Percentiles rank a stretch among this genome's conserved stretches.
phyloP scores from a whole-genome alignment of 1,140 invertebrate genomes.

The Drosophila setifemur region DNA sequence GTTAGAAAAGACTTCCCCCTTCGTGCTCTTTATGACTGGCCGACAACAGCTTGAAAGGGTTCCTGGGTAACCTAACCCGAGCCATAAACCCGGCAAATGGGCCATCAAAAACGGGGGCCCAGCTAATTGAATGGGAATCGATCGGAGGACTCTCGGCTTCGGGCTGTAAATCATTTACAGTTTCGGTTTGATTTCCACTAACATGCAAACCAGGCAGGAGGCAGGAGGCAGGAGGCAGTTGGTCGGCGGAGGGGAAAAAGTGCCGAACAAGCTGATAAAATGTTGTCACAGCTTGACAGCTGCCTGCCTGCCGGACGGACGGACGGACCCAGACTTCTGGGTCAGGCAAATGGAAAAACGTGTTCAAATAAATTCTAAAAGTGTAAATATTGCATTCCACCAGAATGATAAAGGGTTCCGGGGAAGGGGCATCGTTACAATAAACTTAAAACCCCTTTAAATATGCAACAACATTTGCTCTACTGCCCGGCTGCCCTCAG shows the following conservation, averaged over 20 bases:
- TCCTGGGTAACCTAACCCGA: slow-evolving; percentile 4
- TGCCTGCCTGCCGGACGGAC: too few species aligned
- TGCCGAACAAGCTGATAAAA: slow-evolving; percentile 62
- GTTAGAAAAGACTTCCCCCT: slow-evolving; percentile 19
- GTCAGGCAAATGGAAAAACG: slow-evolving; percentile 49
- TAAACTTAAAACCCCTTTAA: slow-evolving; percentile 55
- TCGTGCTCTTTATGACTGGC: slow-evolving; percentile 3
- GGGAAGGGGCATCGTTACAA: slow-evolving; percentile 3
- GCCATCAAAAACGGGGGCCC: slow-evolving; percentile 29
- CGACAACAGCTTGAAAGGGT: slow-evolving; percentile 31
- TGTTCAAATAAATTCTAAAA: slow-evolving; percentile 72
- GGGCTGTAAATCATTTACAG: slow-evolving; percentile 64
- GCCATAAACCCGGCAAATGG: slow-evolving; percentile 43
- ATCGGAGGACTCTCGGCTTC: slow-evolving; percentile 8
- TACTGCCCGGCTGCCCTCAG: slow-evolving; percentile 5
- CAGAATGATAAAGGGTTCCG: neutral
- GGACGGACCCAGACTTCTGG: slow-evolving; percentile 10
- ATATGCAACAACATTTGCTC: slow-evolving; percentile 56
- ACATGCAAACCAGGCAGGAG: slow-evolving; percentile 54
- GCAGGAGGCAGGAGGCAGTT: too few species aligned
- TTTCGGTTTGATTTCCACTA: slow-evolving; percentile 45
- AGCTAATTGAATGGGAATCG: slow-evolving; percentile 49
- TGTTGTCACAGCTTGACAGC: slow-evolving; percentile 67
- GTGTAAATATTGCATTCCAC: slow-evolving; percentile 70
- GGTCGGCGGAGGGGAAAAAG: neutral